Conservation (phyloP, 2,888 invertebrate genomes). For the Troides oblongomaculatus region DNA sequence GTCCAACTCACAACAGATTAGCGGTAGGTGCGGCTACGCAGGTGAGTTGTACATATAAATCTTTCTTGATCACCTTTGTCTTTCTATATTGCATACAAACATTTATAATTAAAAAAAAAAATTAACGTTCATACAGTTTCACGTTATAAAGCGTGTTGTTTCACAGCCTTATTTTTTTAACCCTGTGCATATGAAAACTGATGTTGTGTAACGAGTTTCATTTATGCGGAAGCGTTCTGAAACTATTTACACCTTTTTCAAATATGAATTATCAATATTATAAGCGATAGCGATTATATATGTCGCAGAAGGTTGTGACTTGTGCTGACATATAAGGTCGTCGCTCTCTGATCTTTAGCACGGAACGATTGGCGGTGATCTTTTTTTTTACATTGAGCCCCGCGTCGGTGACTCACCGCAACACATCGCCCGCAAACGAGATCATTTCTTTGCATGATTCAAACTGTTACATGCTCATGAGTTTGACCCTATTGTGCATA, state of each 20-base stretch:
- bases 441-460: slow-evolving; percentile 37
- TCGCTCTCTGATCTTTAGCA: slow-evolving; percentile 73
- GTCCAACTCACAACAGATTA: slow-evolving; percentile 28
- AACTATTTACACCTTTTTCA: no score
- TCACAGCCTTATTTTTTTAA: no score
- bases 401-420: slow-evolving; percentile 43
- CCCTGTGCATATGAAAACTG: no score
- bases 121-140: no score
- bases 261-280: no score
- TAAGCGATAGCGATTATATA: slow-evolving; percentile 8
- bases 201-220: no score
- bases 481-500: slow-evolving; percentile 14
- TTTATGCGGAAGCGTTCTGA: no score
- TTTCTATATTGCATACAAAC: no score
- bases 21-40: slow-evolving; percentile 17
- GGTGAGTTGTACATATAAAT: not conserved
- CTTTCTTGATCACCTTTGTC: no score
- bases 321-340: slow-evolving; percentile 55
- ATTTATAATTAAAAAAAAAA: no score
- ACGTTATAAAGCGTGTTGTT: no score
- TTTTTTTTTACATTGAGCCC: slow-evolving; percentile 61
- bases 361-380: slow-evolving; percentile 67
- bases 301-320: slow-evolving; percentile 40
- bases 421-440: slow-evolving; percentile 36
- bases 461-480: slow-evolving; percentile 13